A percentile compares a stretch with the other conserved stretches of the same genome.
These are phyloP conservation scores for Notolepis coatsorum DNA, from an alignment of 2,797 vertebrate genomes.

Conservation along the genomic window DNA sequence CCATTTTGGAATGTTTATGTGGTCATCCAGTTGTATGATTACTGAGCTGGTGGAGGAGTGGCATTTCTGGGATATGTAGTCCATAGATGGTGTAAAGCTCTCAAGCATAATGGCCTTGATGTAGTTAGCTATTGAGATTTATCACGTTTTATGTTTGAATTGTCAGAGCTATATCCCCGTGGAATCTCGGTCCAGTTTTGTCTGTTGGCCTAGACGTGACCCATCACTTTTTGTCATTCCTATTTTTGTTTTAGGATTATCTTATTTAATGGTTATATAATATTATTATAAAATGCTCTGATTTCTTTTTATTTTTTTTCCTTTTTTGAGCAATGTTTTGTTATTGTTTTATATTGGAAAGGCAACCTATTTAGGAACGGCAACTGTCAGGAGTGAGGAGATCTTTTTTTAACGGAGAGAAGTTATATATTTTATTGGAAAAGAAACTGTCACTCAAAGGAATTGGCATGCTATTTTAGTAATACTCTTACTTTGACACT, in stretches of 20 bases:
- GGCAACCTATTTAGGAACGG: slow-evolving; percentile 23
- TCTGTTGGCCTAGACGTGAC: slow-evolving; percentile 15
- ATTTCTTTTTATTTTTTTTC: slow-evolving; percentile 16
- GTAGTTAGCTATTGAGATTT: slow-evolving; percentile 48
- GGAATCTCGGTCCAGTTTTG: slow-evolving; percentile 44
- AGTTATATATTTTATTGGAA: slow-evolving; percentile 39
- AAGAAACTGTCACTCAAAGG: slow-evolving; percentile 22
- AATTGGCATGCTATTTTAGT: slow-evolving; percentile 26
- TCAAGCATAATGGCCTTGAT: slow-evolving; percentile 62
- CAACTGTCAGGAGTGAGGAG: slow-evolving; percentile 1
- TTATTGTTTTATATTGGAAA: slow-evolving; percentile 45
- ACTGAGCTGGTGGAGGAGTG: slow-evolving; percentile 1
- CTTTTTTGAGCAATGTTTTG: slow-evolving; percentile 27
- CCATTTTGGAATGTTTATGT: no score
- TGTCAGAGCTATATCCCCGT: slow-evolving; percentile 41
- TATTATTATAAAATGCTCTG: slow-evolving; percentile 47
- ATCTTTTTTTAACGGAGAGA: slow-evolving; percentile 15
- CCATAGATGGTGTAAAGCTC: slow-evolving; percentile 30
- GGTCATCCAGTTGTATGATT: no score
- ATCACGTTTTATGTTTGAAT: slow-evolving; percentile 37
- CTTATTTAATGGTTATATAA: slow-evolving; percentile 70
- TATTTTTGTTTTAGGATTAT: slow-evolving; percentile 47
- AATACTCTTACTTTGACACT: slow-evolving; percentile 4
- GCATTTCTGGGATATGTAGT: slow-evolving; percentile 27
- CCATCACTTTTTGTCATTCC: slow-evolving; percentile 44